Base-by-base conservation (phyloP, 2,888 invertebrate species). In the Macrophya annulata region DNA sequence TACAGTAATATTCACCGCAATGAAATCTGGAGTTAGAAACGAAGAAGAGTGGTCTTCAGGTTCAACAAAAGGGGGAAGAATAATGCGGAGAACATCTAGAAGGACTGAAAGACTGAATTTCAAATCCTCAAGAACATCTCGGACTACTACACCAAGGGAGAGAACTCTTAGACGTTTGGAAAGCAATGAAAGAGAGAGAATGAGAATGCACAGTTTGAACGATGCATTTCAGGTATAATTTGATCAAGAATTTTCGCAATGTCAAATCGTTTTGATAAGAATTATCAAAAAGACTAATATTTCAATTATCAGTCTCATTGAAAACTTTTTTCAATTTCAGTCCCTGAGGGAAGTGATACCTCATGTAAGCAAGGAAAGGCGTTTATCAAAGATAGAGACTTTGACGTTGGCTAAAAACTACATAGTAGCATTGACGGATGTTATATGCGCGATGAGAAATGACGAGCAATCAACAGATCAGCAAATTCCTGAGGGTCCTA, bases 351-450 rank as follows among this genome's bases (percentile, higher is more conserved):
- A 97, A 91, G 98, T 98, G 3, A 97, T 98, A 89, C 98, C 98
- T 0, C 98, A 98, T 90, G 96, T 98, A 59, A 97, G 97, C 93
- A 96, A 97, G 94, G 97, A 97, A 89, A 95, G 97, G 86, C 97
- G 97, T 90, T 94, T 98, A 86, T 97, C 97, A 9, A 98, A 98
- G 94, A 97, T 98, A 89, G 98, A 98, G 94, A 98, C 98, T 0
- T 94, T 98, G 86, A 98, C 98, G 12, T 94, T 98, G 92, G 98
- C 98, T 89, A 97, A 97, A 94, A 98, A 98, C 94, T 98, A 98
- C 93, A 98, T 98, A 86, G 98, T 97, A 94, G 97, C 98, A 17
- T 94, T 98, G 87, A 98, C 98, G 43, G 98, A 98, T 93, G 97
- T 97, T 87, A 97, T 98, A 89, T 97, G 97, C 93, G 96, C 96